Conservation (phyloP, 64 coral and sea anemone species). For the Platygyra sinensis region DNA sequence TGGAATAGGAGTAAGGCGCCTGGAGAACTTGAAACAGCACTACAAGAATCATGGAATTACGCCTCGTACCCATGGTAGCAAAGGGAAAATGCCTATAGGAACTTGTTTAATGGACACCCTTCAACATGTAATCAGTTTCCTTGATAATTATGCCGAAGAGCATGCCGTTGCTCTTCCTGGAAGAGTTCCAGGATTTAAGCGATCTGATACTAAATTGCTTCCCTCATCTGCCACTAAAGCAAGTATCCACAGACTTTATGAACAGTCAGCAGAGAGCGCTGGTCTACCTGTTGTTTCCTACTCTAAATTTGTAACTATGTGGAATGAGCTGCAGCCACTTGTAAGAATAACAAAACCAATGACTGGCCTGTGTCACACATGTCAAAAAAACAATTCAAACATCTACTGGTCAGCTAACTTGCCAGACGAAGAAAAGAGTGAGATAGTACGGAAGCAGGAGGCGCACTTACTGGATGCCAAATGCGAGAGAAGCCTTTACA, state of each 20-base stretch:
- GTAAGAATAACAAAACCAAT: constrained; percentile 22
- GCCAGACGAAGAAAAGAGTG: constrained; percentile 14
- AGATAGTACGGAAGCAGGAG: not conserved
- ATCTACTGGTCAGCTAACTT: constrained; percentile 37
- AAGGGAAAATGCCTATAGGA: constrained; percentile 27
- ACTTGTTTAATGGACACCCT: not conserved
- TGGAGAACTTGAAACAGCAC: constrained; percentile 6
- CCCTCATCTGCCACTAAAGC: not conserved
- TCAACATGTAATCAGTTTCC: not conserved
- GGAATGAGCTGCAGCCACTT: not conserved
- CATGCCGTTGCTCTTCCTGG: constrained; percentile 7
- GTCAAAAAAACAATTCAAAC: constrained; percentile 16
- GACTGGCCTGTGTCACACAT: constrained; percentile 13
- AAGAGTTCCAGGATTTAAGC: constrained; percentile 14
- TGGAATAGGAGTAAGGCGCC: constrained; percentile 43
- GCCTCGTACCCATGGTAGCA: constrained; percentile 27
- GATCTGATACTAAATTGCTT: not conserved
- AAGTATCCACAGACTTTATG: constrained; percentile 3
- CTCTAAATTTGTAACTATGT: constrained; percentile 11
- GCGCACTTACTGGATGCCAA: not conserved
- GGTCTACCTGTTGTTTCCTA: not conserved
- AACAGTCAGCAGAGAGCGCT: not conserved
- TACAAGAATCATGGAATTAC: constrained; percentile 22
- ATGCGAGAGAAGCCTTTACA: constrained; percentile 8
- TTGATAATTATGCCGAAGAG: constrained; percentile 21